A percentile compares a stretch with the other conserved stretches of the same genome.
Evolutionary conservation across 2,888 invertebrate genomes (phyloP).

Genomic region (Noctuana brunneofusca): DNA sequence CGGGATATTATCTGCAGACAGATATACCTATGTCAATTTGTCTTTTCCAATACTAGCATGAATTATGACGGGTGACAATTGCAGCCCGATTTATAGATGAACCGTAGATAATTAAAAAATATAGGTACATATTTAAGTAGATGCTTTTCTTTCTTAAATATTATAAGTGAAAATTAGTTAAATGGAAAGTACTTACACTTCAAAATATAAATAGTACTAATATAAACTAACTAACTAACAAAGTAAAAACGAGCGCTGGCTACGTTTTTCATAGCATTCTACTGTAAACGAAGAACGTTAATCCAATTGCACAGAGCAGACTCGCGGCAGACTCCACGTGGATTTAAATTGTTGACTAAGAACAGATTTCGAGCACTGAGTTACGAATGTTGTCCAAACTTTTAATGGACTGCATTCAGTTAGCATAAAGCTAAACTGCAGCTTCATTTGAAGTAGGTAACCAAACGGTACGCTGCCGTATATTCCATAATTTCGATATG

Average conservation of each 20-base stretch:
- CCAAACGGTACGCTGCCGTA: not conserved
- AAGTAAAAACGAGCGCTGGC: not conserved
- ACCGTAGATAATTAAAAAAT: too few species aligned
- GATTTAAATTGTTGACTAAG: slow-evolving; percentile 46
- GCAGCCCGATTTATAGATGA: too few species aligned
- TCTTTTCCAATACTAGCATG: too few species aligned
- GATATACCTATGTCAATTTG: too few species aligned
- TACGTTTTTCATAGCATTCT: slow-evolving; percentile 25
- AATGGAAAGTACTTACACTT: too few species aligned
- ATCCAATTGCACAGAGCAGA: slow-evolving; percentile 17
- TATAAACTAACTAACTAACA: too few species aligned
- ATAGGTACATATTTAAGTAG: too few species aligned
- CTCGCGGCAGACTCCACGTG: slow-evolving; percentile 9
- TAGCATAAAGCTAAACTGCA: slow-evolving; percentile 56
- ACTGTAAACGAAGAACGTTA: slow-evolving; percentile 34
- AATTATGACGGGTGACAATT: too few species aligned
- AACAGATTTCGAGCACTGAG: slow-evolving; percentile 52
- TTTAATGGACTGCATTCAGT: slow-evolving; percentile 72
- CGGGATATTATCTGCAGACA: too few species aligned
- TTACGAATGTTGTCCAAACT: slow-evolving; percentile 63
- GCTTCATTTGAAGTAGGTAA: slow-evolving; percentile 7
- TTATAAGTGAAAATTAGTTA: too few species aligned
- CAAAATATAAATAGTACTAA: too few species aligned
- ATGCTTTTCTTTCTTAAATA: too few species aligned
- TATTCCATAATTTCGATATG: not conserved